These are phyloP conservation scores for Hippoglossus stenolepis DNA, from an alignment of 2,113 vertebrate species.

Conservation along the genomic window DNA sequence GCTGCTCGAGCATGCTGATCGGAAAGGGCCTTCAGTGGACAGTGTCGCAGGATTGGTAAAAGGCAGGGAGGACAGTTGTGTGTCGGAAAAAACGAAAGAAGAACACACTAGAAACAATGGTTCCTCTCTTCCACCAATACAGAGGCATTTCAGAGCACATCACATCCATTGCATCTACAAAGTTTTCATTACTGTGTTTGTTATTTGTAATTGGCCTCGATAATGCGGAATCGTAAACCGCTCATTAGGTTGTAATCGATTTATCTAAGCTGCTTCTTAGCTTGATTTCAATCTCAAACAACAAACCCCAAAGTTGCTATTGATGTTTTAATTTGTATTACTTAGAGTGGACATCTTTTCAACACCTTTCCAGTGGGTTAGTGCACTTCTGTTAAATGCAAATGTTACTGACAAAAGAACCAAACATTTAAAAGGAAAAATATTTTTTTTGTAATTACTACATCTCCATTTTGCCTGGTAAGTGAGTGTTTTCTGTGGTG, in stretches of 20 bases:
- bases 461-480: too few species aligned
- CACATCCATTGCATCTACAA: too few species aligned
- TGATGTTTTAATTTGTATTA: background rate
- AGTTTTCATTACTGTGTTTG: conserved; percentile 13
- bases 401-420: background rate
- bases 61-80: background rate
- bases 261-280: background rate
- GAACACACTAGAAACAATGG: too few species aligned
- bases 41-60: conserved; percentile 64
- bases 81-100: too few species aligned
- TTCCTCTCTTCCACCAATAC: too few species aligned
- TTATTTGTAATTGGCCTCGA: too few species aligned
- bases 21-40: conserved; percentile 47
- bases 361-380: background rate
- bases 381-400: background rate
- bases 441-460: too few species aligned
- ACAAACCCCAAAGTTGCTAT: background rate
- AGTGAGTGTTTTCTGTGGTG: background rate
- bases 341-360: background rate
- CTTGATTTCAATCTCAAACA: background rate
- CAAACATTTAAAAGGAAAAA: background rate
- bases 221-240: too few species aligned
- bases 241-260: too few species aligned
- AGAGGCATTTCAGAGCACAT: too few species aligned
- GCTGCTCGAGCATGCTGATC: conserved; percentile 52